A percentile compares a stretch with the other conserved stretches of the same genome.
phyloP scores from a whole-genome alignment of 2,797 vertebrate genomes.

The Poeciliopsis paucimaculata region DNA sequence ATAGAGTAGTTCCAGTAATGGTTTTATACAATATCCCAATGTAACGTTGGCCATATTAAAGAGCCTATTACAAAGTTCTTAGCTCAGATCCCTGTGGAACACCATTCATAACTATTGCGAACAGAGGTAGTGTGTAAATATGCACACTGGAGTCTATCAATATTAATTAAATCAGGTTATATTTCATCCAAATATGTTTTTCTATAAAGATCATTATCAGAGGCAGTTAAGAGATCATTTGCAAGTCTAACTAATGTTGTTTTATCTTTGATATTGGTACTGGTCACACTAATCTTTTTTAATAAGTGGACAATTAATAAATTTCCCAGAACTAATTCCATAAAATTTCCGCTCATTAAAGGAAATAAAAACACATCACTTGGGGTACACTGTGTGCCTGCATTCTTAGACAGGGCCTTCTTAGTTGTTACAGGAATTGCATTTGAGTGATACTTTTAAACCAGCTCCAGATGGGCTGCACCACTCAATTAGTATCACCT shows the following conservation, averaged over 20 bases:
- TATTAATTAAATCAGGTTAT: background rate
- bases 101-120: background rate
- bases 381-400: background rate
- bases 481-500: conserved; percentile 63
- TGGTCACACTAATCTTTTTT: background rate
- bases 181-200: background rate
- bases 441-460: conserved; percentile 53
- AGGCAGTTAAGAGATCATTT: background rate
- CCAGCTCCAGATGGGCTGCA: conserved; percentile 61
- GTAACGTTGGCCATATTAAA: background rate
- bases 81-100: background rate
- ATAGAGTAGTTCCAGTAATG: background rate
- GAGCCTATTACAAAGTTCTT: background rate
- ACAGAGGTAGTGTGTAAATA: background rate
- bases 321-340: background rate
- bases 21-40: background rate
- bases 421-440: conserved; percentile 39
- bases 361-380: conserved; percentile 7
- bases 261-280: background rate
- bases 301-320: conserved; percentile 8
- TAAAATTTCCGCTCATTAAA: conserved; percentile 21
- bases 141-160: background rate
- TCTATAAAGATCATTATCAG: background rate
- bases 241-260: background rate
- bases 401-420: conserved; percentile 1